Evolutionary conservation across 2,888 invertebrate species (phyloP), one percentile per base, ranked within the genome.

Genomic region (Nomada flava): DNA sequence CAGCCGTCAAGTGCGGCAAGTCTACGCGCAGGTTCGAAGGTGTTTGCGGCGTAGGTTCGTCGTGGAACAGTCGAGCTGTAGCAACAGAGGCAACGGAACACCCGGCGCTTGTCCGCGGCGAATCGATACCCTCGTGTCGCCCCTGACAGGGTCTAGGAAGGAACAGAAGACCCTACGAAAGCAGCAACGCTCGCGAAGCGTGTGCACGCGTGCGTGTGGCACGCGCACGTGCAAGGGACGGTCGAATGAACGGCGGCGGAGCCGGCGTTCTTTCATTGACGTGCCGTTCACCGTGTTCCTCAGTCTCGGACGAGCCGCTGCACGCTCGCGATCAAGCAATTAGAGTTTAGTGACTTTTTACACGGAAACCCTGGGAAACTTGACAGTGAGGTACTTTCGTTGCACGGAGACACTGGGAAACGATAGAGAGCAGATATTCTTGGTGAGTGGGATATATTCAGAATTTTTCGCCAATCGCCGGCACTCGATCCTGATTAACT

Each of bases 191-290:
- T 60, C 65, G 26, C n/a, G 36, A 3, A 62, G 20, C 44, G 57
- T 55, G 36, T 67, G 60, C 47, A 72, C 81, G 85, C 70, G 80
- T 76, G 82, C 77, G 86, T 75, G 71, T 70, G 57, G 77, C 55
- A 80, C 77, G 68, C 76, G 71, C 75, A 73, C 79, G 76, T 76
- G 75, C 73, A 72, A 55, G 42, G 65, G 82, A 63, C 36, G 80
- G 64, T 68, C 84, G 69, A 76, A 67, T 55, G 79, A 62, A 60
- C 57, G 76, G 62, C 64, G 74, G 53, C 42, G 80, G 59, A 55
- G 52, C 68, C 70, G 84, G 72, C 68, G 82, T 77, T 78, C 87
- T 85, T 85, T 85, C 86, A 87, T 87, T 87, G 85, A 87, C 81
- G 79, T 77, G 76, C 64, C 47, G 70, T 69, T 60, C 29, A 26